phyloP scores from a whole-genome alignment of 2,888 invertebrate genomes.

The Nymphalis polychloros region DNA sequence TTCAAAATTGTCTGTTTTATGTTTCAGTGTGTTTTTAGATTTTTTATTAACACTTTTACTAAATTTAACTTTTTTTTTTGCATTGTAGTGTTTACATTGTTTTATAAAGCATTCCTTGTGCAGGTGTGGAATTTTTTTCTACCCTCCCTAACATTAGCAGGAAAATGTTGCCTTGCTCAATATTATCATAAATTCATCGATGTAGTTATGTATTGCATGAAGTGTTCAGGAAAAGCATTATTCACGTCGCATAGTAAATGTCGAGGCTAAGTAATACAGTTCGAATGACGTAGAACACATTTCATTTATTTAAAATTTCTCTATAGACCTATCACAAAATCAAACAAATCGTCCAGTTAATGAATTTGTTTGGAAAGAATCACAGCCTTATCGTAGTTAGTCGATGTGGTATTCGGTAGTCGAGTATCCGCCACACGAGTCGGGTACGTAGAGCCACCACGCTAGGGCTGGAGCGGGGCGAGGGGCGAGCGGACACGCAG shows the following conservation, averaged over 20 bases:
- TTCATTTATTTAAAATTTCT: conserved; percentile 43
- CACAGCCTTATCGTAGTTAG: conserved; percentile 49
- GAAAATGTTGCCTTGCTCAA: conserved; percentile 81
- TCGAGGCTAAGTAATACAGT: conserved; percentile 53
- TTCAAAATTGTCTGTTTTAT: conserved; percentile 56
- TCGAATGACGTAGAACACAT: conserved; percentile 46
- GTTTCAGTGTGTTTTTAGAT: conserved; percentile 54
- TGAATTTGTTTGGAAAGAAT: conserved; percentile 70
- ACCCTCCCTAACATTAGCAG: conserved; percentile 80
- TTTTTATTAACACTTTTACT: conserved; percentile 70
- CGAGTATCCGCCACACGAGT: conserved; percentile 37
- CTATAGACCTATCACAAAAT: conserved; percentile 15
- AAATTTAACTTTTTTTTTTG: conserved; percentile 68
- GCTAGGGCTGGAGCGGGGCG: conserved; percentile 35
- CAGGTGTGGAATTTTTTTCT: conserved; percentile 79
- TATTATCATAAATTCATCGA: conserved; percentile 60
- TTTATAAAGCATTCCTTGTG: conserved; percentile 79
- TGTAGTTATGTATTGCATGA: conserved; percentile 66
- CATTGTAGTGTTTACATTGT: conserved; percentile 77
- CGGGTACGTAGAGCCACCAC: conserved; percentile 30
- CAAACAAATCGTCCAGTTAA: conserved; percentile 56
- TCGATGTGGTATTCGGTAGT: conserved; percentile 35
- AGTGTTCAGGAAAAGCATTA: conserved; percentile 66
- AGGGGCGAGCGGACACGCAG: conserved; percentile 49
- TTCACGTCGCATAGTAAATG: conserved; percentile 58